Evolutionary conservation across 2,888 invertebrate species (phyloP).

Genomic region (Trissoscelio sp.): DNA sequence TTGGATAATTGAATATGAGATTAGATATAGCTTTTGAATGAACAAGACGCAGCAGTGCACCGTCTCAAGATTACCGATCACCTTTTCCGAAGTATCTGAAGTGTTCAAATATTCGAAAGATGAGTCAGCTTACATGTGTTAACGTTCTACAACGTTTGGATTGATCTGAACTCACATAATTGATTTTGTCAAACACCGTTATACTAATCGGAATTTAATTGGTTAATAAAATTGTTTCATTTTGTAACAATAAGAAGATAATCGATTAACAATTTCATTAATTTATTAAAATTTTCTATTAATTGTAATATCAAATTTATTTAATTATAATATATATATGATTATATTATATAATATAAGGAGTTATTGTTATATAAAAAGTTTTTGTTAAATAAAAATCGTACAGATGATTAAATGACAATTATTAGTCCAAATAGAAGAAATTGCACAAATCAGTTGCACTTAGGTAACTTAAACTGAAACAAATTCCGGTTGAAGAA

Average conservation of each 20-base stretch:
- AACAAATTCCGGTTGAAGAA: not conserved
- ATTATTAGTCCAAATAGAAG: too few species aligned
- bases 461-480: not conserved
- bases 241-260: too few species aligned
- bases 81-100: conserved; percentile 63
- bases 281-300: too few species aligned
- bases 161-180: conserved; percentile 41
- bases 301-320: too few species aligned
- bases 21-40: conserved; percentile 48
- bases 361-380: too few species aligned
- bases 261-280: too few species aligned
- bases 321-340: too few species aligned
- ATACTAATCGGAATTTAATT: not conserved
- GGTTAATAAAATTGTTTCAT: not conserved
- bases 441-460: conserved; percentile 4
- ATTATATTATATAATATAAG: too few species aligned
- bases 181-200: conserved; percentile 4
- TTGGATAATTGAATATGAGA: not conserved
- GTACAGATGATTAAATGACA: too few species aligned
- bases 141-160: conserved; percentile 50
- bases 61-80: conserved; percentile 27
- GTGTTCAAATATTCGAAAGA: conserved; percentile 70
- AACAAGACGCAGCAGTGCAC: conserved; percentile 49
- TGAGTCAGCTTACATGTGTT: conserved; percentile 72
- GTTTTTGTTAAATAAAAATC: too few species aligned